phyloP scores from a whole-genome alignment of 2,113 vertebrate genomes.

The Kryptolebias marmoratus region DNA sequence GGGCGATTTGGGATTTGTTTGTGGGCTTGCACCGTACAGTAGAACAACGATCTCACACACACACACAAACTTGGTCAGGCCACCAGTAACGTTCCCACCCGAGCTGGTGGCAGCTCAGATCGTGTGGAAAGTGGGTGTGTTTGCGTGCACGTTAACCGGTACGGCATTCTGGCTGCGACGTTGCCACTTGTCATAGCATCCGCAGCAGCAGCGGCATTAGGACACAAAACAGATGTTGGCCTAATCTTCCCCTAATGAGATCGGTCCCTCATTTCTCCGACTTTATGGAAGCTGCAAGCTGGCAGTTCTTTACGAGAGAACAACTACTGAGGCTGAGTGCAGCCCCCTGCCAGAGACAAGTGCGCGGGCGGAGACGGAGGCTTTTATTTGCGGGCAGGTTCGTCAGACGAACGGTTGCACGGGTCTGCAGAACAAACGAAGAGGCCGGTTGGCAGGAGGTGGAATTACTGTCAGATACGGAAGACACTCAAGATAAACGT shows the following conservation, averaged over 20 bases:
- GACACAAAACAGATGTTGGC: conserved; percentile 82
- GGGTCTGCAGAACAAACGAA: not conserved
- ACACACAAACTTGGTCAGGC: conserved; percentile 42
- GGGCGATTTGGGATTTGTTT: conserved; percentile 68
- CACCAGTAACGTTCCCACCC: conserved; percentile 46
- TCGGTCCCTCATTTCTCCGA: conserved; percentile 76
- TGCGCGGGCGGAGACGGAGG: conserved; percentile 7
- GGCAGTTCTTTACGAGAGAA: conserved; percentile 62
- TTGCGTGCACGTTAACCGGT: conserved; percentile 43
- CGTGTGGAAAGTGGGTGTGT: conserved; percentile 53
- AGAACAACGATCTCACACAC: conserved; percentile 51
- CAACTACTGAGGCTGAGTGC: conserved; percentile 32
- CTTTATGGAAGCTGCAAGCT: conserved; percentile 75
- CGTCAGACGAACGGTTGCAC: conserved; percentile 5
- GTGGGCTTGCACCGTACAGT: conserved; percentile 59
- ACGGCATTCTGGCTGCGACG: conserved; percentile 48
- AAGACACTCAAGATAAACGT: not conserved
- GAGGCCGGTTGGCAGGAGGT: not conserved
- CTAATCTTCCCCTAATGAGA: conserved; percentile 83
- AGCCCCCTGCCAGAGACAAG: conserved; percentile 34
- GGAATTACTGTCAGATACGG: conserved; percentile 2
- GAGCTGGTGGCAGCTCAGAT: conserved; percentile 55
- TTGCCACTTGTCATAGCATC: conserved; percentile 43
- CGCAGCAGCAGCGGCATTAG: conserved; percentile 47
- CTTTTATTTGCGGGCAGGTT: conserved; percentile 12